Evolutionary conservation across 2,888 invertebrate species (phyloP).

Genomic region (Sinopyrophorus schimmeli): DNA sequence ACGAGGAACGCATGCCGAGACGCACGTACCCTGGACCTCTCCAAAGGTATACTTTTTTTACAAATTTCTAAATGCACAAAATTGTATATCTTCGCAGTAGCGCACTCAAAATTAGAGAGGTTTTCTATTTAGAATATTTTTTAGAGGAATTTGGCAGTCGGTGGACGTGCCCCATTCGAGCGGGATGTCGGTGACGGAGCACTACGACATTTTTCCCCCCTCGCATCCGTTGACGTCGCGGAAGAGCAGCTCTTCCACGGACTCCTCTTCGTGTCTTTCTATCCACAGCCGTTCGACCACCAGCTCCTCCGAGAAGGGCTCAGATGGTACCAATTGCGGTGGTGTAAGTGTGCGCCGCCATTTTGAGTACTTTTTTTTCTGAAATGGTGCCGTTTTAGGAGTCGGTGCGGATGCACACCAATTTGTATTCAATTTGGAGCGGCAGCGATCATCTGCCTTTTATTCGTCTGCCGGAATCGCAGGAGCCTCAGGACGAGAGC

Average conservation of each 20-base stretch:
- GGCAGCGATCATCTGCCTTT: constrained; percentile 56
- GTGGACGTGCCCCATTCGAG: constrained; percentile 52
- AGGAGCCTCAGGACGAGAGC: constrained; percentile 55
- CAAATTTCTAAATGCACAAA: no score
- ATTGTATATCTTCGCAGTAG: background rate
- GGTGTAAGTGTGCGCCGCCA: constrained; percentile 38
- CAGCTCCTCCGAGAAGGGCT: constrained; percentile 57
- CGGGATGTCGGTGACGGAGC: constrained; percentile 52
- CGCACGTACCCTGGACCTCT: constrained; percentile 51
- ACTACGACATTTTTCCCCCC: constrained; percentile 54
- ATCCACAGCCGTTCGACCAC: constrained; percentile 62
- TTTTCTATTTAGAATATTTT: no score
- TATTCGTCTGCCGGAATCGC: constrained; percentile 55
- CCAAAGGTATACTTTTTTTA: no score
- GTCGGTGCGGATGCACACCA: constrained; percentile 52
- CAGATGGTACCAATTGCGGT: constrained; percentile 55
- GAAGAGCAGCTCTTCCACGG: constrained; percentile 65
- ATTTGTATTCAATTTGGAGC: constrained; percentile 57
- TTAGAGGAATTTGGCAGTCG: constrained; percentile 54
- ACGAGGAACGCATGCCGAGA: constrained; percentile 53
- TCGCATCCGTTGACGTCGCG: constrained; percentile 58
- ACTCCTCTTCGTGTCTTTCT: constrained; percentile 62
- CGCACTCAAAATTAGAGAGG: background rate
- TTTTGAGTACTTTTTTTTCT: no score
- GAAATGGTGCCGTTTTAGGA: constrained; percentile 43